Percentiles rank a stretch among this genome's conserved stretches.
Evolutionary conservation across 2,797 vertebrate species (phyloP).

Genomic region (Labeo calbasu): DNA sequence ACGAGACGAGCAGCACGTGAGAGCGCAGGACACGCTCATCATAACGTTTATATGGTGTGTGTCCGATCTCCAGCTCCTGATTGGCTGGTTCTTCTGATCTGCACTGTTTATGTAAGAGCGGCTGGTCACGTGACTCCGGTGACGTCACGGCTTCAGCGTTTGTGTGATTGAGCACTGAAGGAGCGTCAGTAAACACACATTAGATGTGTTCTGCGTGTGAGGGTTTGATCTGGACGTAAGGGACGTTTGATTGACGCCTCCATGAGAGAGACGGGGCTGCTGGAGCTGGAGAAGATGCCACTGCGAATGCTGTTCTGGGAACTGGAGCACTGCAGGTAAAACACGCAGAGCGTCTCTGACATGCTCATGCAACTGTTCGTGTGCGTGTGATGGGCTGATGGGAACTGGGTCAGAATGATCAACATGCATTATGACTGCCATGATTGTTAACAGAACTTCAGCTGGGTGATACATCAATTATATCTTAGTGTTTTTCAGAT

Average conservation of each 20-base stretch:
- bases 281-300: constrained; percentile 62
- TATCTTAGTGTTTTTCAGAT: neutral
- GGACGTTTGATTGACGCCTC: constrained; percentile 49
- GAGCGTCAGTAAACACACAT: too few species aligned
- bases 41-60: constrained; percentile 62
- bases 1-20: neutral
- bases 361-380: too few species aligned
- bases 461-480: neutral
- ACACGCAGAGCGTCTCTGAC: neutral
- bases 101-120: constrained; percentile 73
- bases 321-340: constrained; percentile 76
- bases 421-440: neutral
- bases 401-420: neutral
- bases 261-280: constrained; percentile 71
- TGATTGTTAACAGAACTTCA: neutral
- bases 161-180: neutral
- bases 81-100: constrained; percentile 71
- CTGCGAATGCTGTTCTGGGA: constrained; percentile 77
- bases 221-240: neutral
- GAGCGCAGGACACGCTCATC: neutral
- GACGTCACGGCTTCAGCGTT: constrained; percentile 47
- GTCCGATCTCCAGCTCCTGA: constrained; percentile 68
- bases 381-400: constrained; percentile 3
- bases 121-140: constrained; percentile 55
- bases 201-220: neutral